These are phyloP conservation scores for Steinernema khuongi DNA, from an alignment of 1,140 invertebrate genomes.

Conservation along the genomic window DNA sequence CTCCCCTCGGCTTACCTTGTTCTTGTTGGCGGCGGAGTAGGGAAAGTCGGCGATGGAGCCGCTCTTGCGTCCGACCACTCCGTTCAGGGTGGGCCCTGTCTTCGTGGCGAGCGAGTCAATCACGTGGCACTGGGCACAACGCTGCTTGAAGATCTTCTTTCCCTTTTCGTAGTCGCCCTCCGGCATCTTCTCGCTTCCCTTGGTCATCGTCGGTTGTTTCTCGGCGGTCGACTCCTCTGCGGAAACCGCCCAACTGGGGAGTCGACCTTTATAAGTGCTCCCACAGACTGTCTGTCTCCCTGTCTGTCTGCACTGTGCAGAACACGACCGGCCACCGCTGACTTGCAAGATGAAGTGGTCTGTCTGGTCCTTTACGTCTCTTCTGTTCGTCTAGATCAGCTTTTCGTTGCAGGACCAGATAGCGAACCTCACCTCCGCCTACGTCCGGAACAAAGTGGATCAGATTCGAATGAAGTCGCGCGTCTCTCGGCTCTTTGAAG, in stretches of 20 bases:
- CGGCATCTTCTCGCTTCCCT: conserved; percentile 36
- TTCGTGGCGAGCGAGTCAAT: conserved; percentile 70
- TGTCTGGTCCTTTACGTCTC: neutral
- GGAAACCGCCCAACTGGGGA: no score
- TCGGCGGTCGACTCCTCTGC: no score
- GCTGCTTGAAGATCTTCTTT: conserved; percentile 88
- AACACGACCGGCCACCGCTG: no score
- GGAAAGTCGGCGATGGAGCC: conserved; percentile 84
- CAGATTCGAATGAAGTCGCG: neutral
- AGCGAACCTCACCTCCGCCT: neutral
- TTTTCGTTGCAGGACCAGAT: neutral
- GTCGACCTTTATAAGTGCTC: no score
- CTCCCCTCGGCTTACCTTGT: conserved; percentile 78
- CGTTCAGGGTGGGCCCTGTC: conserved; percentile 87
- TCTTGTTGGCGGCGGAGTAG: conserved; percentile 94
- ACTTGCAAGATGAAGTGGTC: neutral
- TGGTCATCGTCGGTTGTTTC: conserved; percentile 13
- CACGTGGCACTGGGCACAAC: conserved; percentile 95
- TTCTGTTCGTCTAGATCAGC: neutral
- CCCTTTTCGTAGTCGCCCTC: conserved; percentile 86
- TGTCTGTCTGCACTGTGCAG: no score
- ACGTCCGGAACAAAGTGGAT: neutral
- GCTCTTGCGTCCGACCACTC: conserved; percentile 86
- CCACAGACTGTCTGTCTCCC: no score
- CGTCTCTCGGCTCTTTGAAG: neutral